These are phyloP conservation scores for Oncorhynchus clarkii DNA, from an alignment of 2,113 vertebrate species.

Conservation along the genomic window DNA sequence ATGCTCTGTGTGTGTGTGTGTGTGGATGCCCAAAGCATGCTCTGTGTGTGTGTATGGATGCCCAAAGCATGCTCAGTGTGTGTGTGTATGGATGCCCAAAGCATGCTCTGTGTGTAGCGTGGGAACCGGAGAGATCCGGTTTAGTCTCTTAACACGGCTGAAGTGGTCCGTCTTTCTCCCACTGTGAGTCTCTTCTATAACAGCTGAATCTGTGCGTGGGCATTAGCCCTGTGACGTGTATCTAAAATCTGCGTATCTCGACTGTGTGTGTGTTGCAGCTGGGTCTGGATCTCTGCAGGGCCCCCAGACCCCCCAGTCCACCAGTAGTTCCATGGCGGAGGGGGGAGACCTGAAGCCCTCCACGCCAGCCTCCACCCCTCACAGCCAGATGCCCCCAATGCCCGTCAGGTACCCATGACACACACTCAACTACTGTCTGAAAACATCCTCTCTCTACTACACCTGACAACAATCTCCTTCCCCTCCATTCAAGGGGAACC, in stretches of 20 bases:
- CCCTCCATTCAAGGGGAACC: neutral
- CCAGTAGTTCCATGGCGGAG: conserved; percentile 98
- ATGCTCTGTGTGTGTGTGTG: no score
- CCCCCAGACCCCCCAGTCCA: conserved; percentile 97
- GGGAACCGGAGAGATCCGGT: neutral
- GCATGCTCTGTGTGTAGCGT: conserved; percentile 20
- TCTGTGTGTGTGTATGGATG: no score
- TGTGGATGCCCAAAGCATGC: no score
- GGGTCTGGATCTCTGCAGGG: conserved; percentile 98
- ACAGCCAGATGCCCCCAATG: conserved; percentile 93
- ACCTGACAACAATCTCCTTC: neutral
- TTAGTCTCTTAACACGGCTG: neutral
- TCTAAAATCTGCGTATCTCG: neutral
- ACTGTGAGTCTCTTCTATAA: neutral
- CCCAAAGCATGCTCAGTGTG: no score
- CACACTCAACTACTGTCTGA: neutral
- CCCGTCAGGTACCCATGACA: conserved; percentile 82
- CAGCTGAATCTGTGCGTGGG: no score
- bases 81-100: conserved; percentile 33
- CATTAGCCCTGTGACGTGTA: neutral
- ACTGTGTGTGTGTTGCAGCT: conserved; percentile 70
- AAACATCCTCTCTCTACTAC: neutral
- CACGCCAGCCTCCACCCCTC: conserved; percentile 96
- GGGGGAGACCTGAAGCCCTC: conserved; percentile 97
- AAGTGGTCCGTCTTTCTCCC: neutral